Conservation (phyloP, 1,140 invertebrate genomes). For the Drosophila fuyamai region DNA sequence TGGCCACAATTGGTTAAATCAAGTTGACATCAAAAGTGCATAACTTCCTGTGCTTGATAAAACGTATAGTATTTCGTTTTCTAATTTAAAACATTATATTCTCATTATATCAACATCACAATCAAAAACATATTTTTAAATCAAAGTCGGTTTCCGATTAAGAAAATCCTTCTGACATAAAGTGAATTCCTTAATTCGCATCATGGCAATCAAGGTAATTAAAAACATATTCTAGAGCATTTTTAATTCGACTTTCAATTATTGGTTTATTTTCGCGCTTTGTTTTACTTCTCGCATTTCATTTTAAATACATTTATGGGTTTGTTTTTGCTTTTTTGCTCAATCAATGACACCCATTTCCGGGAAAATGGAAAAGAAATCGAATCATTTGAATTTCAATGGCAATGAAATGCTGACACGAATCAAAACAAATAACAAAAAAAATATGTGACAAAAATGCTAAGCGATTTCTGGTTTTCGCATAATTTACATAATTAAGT, state of each 20-base stretch:
- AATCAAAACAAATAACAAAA: not conserved
- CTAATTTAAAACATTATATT: not conserved
- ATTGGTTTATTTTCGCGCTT: not conserved
- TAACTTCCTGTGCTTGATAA: not conserved
- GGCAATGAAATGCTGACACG: not conserved
- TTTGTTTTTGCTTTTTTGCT: not conserved
- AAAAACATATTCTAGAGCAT: no score
- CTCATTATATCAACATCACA: no score
- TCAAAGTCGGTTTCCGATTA: no score
- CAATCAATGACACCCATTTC: slow-evolving; percentile 4
- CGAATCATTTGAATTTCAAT: slow-evolving; percentile 8
- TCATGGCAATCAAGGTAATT: no score
- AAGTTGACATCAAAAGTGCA: slow-evolving; percentile 28
- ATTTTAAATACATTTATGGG: slow-evolving; percentile 12
- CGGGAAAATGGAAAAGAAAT: slow-evolving; percentile 11
- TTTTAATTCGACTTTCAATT: no score
- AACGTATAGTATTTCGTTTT: not conserved
- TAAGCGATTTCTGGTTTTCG: not conserved
- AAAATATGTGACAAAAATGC: slow-evolving; percentile 5
- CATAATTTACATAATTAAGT: slow-evolving; percentile 1
- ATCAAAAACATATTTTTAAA: no score
- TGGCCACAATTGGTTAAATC: slow-evolving; percentile 36
- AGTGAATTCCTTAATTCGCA: no score
- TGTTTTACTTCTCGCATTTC: slow-evolving; percentile 3
- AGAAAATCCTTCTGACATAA: no score